Base-by-base conservation (phyloP, 2,888 invertebrate genomes). In the Tupiocoris notatus region DNA sequence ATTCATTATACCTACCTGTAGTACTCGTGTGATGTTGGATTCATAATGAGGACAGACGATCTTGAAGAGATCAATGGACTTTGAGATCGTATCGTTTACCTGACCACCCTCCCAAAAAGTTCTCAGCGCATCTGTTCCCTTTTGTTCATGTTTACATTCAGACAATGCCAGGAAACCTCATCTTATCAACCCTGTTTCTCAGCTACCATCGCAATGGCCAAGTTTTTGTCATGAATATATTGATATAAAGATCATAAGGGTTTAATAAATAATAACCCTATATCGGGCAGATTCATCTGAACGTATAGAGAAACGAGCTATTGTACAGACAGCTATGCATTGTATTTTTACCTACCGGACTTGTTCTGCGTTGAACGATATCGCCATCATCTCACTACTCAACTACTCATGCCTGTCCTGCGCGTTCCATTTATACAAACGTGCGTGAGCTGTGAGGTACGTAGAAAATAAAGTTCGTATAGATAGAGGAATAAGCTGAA, bases 161-260 rank as follows among this genome's bases (percentile, higher is more conserved):
- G 3, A 67, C 57, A 57, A 67, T 67, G 23, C 20, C 18, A 56
- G 25, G 22, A 22, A 20, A 22, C 22, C 22, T 21, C 1, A 63
- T 23, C 21, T 22, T 22, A 39, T 39, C 39, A 39, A 39, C 6
- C 39, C 3, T 39, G 39, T 39, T 2, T 62, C 63, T 39, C n/a
- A 18, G n/a, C n/a, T 24, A 6, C 39, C n/a, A 2, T 25, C n/a
- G 9, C 24, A 65, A 18, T 22, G 24, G 21, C 22, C 56, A 66
- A 54, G 18, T 20, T 57, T 57, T 67, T 67, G 67, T 67, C 57
- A 21, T 57, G 54, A 7, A 67, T 56, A 57, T 57, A 67, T 67
- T 67, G 67, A 67, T 67, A 67, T 67, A 67, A 18, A 56, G 57
- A 67, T 67, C 67, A 67, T 67, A 67, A 22, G 66, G 20, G 17